Conservation (phyloP, 2,888 invertebrate species). For the Gastrophysa polygoni region DNA sequence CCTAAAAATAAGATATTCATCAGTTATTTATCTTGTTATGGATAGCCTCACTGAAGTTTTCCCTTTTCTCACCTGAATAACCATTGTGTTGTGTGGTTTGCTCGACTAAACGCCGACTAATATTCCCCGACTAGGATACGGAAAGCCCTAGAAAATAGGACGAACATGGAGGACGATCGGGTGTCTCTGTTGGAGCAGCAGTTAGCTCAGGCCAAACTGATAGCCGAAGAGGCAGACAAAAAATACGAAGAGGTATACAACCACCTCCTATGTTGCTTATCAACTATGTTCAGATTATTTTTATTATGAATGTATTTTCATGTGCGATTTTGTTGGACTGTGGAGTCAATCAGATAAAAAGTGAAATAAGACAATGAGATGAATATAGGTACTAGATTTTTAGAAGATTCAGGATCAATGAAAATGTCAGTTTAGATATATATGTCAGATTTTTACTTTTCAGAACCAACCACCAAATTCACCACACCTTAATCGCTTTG, state of each 20-base stretch:
- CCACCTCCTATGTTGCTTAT: constrained; percentile 19
- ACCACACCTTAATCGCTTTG: no score
- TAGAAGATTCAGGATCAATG: no score
- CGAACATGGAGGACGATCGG: constrained; percentile 99
- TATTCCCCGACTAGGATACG: constrained; percentile 74
- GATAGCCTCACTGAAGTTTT: background rate
- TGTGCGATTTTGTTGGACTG: background rate
- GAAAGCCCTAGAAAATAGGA: constrained; percentile 98
- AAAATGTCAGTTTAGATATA: no score
- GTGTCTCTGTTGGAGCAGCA: constrained; percentile 97
- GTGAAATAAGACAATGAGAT: no score
- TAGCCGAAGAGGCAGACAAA: constrained; percentile 99
- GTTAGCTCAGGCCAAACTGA: constrained; percentile 97
- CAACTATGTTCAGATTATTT: no score
- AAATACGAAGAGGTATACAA: constrained; percentile 98
- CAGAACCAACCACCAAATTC: no score
- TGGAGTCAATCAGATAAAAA: no score
- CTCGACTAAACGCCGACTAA: constrained; percentile 9
- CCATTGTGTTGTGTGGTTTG: constrained; percentile 6
- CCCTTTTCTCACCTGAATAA: background rate
- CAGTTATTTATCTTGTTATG: background rate
- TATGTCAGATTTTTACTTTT: no score
- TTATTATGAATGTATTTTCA: no score
- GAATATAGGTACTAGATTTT: no score
- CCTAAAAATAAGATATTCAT: no score